These are phyloP conservation scores for Calidris pugnax DNA, from an alignment of 2,113 vertebrate genomes.

Conservation along the genomic window DNA sequence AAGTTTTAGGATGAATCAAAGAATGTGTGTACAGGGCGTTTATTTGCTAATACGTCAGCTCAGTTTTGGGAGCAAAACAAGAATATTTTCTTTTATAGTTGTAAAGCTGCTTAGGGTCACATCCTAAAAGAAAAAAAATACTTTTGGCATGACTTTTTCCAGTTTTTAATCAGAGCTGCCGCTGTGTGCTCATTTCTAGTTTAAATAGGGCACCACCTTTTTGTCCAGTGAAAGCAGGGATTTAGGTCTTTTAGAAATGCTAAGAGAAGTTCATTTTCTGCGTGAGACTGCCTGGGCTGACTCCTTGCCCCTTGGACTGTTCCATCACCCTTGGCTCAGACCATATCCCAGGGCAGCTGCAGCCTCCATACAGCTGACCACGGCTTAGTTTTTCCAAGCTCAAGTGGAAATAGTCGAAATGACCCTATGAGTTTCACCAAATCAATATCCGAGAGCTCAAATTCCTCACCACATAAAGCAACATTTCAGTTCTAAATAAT, in stretches of 20 bases:
- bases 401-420: background rate
- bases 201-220: background rate
- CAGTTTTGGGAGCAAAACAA: background rate
- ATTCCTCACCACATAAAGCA: background rate
- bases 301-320: background rate
- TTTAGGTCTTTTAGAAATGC: background rate
- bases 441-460: background rate
- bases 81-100: fast-evolving
- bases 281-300: background rate
- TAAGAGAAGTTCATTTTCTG: background rate
- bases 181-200: background rate
- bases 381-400: background rate
- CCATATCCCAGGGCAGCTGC: background rate
- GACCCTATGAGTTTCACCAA: background rate
- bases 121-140: background rate
- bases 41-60: background rate
- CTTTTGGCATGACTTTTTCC: background rate
- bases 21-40: fast-evolving
- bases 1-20: background rate
- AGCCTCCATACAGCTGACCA: background rate
- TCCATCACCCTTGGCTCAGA: background rate
- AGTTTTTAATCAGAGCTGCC: background rate
- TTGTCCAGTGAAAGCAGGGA: background rate
- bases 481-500: conserved; percentile 41
- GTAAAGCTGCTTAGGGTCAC: background rate